phyloP scores from a whole-genome alignment of 2,113 vertebrate species.

The Pongo pygmaeus region DNA sequence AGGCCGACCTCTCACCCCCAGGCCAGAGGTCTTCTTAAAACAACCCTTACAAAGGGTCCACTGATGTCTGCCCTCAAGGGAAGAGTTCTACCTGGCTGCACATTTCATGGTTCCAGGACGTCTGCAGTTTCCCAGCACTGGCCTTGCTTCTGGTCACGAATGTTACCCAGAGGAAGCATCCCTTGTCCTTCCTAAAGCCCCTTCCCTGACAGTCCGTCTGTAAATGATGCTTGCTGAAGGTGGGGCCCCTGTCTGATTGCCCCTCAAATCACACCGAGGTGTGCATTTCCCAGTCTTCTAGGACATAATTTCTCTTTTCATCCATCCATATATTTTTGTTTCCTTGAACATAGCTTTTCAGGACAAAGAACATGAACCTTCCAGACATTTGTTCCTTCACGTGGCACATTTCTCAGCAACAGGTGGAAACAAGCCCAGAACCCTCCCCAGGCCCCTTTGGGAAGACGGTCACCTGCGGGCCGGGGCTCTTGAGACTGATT shows the following conservation, averaged over 20 bases:
- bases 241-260: no score
- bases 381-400: no score
- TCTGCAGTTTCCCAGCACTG: neutral
- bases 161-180: no score
- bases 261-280: neutral
- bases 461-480: neutral
- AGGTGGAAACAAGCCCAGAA: neutral
- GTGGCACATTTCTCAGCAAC: neutral
- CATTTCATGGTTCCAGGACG: neutral
- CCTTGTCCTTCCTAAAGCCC: neutral
- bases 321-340: neutral
- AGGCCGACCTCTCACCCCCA: neutral
- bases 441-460: neutral
- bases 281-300: no score
- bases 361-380: neutral
- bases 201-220: neutral
- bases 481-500: neutral
- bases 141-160: neutral
- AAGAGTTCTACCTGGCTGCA: neutral
- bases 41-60: no score
- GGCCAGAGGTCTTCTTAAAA: neutral
- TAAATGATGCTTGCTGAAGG: fast-evolving
- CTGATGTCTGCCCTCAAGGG: neutral
- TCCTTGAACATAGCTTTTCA: neutral
- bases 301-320: no score